phyloP scores from a whole-genome alignment of 2,888 invertebrate genomes.

The Ditula angustiorana region DNA sequence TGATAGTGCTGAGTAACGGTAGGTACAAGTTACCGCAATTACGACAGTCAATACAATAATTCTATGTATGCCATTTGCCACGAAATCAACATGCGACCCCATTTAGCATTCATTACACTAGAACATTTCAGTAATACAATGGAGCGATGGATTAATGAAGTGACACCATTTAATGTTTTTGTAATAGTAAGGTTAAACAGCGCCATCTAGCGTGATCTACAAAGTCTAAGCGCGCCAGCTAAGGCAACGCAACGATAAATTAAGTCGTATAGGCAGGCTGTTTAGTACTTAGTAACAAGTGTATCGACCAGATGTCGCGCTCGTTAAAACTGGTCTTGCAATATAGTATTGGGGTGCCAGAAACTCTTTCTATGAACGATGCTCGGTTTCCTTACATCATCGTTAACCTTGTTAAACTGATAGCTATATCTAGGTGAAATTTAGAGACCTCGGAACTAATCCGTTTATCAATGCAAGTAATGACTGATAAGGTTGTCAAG shows the following conservation, averaged over 20 bases:
- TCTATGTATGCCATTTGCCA: slow-evolving; percentile 5
- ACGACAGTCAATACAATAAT: slow-evolving; percentile 18
- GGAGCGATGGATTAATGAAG: neutral
- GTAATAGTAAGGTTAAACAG: neutral
- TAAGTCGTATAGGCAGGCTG: neutral
- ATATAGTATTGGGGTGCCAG: neutral
- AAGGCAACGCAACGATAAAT: neutral
- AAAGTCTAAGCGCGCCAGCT: neutral
- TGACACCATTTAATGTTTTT: neutral
- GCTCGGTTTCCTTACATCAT: slow-evolving; percentile 50
- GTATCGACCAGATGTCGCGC: slow-evolving; percentile 20
- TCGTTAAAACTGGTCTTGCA: neutral
- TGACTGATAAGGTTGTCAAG: slow-evolving; percentile 1
- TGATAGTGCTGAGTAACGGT: slow-evolving; percentile 36
- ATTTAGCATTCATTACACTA: neutral
- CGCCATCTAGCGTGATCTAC: slow-evolving; percentile 35
- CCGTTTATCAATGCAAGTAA: neutral
- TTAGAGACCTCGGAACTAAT: slow-evolving; percentile 3
- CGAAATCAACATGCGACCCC: neutral
- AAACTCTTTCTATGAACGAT: neutral
- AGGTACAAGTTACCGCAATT: slow-evolving; percentile 15
- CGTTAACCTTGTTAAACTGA: slow-evolving; percentile 49
- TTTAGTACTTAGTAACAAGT: slow-evolving; percentile 4
- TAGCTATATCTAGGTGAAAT: slow-evolving; percentile 14
- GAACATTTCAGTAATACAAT: neutral